Conservation (phyloP, 1,140 invertebrate genomes). For the Leptinotarsa texana region DNA sequence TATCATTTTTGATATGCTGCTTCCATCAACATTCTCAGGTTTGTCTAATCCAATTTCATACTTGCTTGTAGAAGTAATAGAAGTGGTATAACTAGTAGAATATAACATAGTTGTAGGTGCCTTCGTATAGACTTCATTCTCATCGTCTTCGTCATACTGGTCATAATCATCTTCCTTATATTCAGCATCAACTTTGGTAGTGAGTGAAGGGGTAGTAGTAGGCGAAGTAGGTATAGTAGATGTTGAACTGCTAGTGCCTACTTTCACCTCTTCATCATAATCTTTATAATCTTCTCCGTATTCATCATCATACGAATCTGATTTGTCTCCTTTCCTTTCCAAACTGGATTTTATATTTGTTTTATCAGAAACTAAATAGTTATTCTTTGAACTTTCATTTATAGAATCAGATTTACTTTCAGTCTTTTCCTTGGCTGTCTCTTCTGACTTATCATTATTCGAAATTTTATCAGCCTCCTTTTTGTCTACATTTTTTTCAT, state of each 20-base stretch:
- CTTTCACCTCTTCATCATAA: background rate
- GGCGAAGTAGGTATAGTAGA: too few relatives aligned
- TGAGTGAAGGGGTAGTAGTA: too few relatives aligned
- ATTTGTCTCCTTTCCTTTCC: background rate
- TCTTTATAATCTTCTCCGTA: background rate
- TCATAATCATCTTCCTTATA: background rate
- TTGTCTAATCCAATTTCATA: too few relatives aligned
- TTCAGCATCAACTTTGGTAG: background rate
- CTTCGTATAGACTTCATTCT: background rate
- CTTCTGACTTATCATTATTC: background rate
- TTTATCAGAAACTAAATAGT: too few relatives aligned
- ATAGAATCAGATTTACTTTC: background rate
- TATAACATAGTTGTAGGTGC: too few relatives aligned
- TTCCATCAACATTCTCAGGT: too few relatives aligned
- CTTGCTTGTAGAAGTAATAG: too few relatives aligned
- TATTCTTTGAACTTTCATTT: slow-evolving; percentile 7
- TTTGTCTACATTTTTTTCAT: slow-evolving; percentile 10
- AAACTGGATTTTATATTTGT: too few relatives aligned
- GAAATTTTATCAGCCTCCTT: background rate
- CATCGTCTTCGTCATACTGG: background rate
- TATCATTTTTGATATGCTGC: too few relatives aligned
- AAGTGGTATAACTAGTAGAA: too few relatives aligned
- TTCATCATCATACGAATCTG: background rate
- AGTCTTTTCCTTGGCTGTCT: background rate
- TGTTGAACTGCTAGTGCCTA: too few relatives aligned